Evolutionary conservation across 1,140 invertebrate genomes (phyloP).

Genomic region (Lanistes nyassanus): DNA sequence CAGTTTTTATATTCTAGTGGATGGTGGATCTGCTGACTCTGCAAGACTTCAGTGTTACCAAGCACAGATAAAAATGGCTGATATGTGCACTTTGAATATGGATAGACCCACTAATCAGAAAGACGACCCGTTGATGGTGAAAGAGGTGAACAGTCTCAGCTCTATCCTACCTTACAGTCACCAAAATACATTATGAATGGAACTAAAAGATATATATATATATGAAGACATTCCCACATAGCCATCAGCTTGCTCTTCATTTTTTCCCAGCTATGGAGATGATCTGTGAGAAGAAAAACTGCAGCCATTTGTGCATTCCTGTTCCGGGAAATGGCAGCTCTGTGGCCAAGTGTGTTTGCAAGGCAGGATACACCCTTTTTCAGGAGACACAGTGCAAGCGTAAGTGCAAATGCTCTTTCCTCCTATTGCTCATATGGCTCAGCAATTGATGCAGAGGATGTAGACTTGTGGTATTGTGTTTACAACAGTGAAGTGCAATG

Average conservation of each 20-base stretch:
- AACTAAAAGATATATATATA: background rate
- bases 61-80: too few relatives aligned
- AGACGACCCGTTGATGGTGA: too few relatives aligned
- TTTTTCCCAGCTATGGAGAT: slow-evolving; percentile 9
- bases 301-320: slow-evolving; percentile 47
- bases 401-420: slow-evolving; percentile 64
- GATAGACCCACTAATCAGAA: too few relatives aligned
- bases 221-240: background rate
- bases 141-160: background rate
- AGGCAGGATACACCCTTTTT: slow-evolving; percentile 74
- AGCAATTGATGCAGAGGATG: too few relatives aligned
- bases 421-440: background rate
- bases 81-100: too few relatives aligned
- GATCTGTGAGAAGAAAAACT: slow-evolving; percentile 25
- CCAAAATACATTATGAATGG: background rate
- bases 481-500: background rate
- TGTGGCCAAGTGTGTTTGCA: slow-evolving; percentile 74
- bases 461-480: too few relatives aligned
- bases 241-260: too few relatives aligned
- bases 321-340: slow-evolving; percentile 58
- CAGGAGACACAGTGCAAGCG: slow-evolving; percentile 72
- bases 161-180: background rate
- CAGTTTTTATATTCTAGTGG: too few relatives aligned
- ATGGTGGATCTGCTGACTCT: too few relatives aligned
- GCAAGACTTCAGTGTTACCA: too few relatives aligned